Conservation (phyloP, 2,113 vertebrate species). For the Illadopsis cleaveri region DNA sequence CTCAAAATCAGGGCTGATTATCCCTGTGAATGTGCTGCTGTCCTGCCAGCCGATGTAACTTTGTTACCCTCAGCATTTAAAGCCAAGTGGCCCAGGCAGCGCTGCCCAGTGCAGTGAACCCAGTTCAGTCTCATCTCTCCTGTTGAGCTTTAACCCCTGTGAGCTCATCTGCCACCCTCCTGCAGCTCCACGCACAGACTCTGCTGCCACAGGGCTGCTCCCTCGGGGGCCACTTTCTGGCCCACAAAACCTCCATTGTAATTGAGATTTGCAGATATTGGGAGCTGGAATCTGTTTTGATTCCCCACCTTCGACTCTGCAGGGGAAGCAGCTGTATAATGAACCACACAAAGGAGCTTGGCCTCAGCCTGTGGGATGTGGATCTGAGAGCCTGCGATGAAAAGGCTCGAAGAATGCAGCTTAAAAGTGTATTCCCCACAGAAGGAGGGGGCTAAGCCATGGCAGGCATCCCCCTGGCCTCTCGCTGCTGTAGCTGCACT, state of each 20-base stretch:
- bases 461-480: background rate
- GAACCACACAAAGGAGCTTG: background rate
- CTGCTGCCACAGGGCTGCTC: background rate
- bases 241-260: background rate
- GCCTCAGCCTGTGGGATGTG: background rate
- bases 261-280: background rate
- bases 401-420: background rate
- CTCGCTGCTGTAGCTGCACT: background rate
- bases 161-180: background rate
- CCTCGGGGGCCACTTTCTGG: background rate
- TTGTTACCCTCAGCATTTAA: background rate
- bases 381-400: background rate
- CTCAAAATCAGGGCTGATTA: fast-evolving
- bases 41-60: background rate
- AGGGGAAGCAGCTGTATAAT: background rate
- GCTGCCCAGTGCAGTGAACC: background rate
- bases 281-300: background rate
- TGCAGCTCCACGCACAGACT: background rate
- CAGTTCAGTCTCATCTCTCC: background rate
- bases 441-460: background rate
- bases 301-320: background rate
- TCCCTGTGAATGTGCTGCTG: fast-evolving
- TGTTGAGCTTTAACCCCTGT: background rate
- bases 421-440: background rate
- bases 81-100: background rate